Evolutionary conservation across 2,113 vertebrate species (phyloP), one percentile per base, ranked within the genome.

Genomic region (Poeciliopsis occidentalis): DNA sequence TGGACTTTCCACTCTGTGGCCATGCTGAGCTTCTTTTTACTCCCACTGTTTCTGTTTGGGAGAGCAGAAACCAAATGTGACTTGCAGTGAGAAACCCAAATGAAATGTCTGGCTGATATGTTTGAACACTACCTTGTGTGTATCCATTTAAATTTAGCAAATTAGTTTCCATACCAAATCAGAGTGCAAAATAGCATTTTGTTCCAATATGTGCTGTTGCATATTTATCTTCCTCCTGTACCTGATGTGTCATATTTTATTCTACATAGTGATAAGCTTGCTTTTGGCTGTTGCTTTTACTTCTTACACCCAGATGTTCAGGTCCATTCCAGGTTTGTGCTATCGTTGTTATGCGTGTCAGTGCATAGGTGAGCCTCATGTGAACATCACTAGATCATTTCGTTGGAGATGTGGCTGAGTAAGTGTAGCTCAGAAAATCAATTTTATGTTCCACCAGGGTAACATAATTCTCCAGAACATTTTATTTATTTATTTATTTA

Each of bases 381-480:
- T 85, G 82, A 87, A 87, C 86, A 82, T 79, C 85, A 84, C 76
- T 60, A 81, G 79, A 89, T 91, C 85, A 90, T 90, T 80, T 89
- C 68, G 82, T 83, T 76, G 74, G 82, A 73, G 85, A 87, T 80
- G 65, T 29, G 12, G 79, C 81, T 87, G 79, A 89, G 81, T 83
- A 74, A 90, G 76, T 84, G 84, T 73, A 85, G 68, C 80, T 84
- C 75, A 77, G 71, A 79, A 88, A 91, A 91, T 87, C 91, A 79
- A 91, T 91, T 37, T 71, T 66, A 54, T 62, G 61, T 68, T 73
- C 79, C 84, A 76, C 54, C 73, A 82, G 81, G 71, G 87, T 60
- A 92, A 79, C 85, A 78, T 82, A 85, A 90, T 85, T 84, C 27
- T 31, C 57, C 44, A 29, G 17, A 70, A 84, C 81, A 81, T 67